Evolutionary conservation across 2,797 vertebrate species (phyloP).

Genomic region (Enteromius anoplus): DNA sequence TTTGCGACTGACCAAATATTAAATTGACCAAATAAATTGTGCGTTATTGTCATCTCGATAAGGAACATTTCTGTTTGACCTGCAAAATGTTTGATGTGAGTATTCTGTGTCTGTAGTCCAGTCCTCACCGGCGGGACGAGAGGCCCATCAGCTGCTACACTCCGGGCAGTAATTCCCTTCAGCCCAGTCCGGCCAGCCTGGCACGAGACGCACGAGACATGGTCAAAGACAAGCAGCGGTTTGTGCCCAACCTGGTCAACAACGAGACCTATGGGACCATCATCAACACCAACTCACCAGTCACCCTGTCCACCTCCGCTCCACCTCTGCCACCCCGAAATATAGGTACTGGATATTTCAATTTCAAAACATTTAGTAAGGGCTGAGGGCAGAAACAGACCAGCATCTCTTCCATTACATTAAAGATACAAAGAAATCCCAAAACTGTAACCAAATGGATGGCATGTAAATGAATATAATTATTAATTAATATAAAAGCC

Average conservation of each 20-base stretch:
- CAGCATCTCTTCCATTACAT: background rate
- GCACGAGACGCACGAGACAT: slow-evolving; percentile 79
- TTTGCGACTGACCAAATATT: background rate
- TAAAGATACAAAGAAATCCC: background rate
- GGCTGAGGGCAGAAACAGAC: background rate
- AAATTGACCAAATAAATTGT: background rate
- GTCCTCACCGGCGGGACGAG: slow-evolving; percentile 93
- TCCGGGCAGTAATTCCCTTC: slow-evolving; percentile 79
- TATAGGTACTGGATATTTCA: slow-evolving; percentile 74
- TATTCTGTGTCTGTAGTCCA: slow-evolving; percentile 78
- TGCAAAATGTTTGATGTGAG: background rate
- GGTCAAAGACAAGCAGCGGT: slow-evolving; percentile 91
- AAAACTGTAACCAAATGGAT: background rate
- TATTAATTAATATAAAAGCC: background rate
- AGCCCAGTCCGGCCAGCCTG: slow-evolving; percentile 72
- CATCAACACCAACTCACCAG: slow-evolving; percentile 78
- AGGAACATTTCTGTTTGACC: background rate
- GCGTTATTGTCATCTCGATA: background rate
- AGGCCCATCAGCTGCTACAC: slow-evolving; percentile 93
- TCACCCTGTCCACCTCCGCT: slow-evolving; percentile 68
- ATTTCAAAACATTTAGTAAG: background rate
- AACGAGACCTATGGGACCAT: slow-evolving; percentile 97
- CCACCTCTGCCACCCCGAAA: slow-evolving; percentile 95
- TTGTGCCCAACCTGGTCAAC: slow-evolving; percentile 90
- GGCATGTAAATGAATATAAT: background rate